phyloP scores from a whole-genome alignment of 1,140 invertebrate genomes.

The Trichonephila inaurata region DNA sequence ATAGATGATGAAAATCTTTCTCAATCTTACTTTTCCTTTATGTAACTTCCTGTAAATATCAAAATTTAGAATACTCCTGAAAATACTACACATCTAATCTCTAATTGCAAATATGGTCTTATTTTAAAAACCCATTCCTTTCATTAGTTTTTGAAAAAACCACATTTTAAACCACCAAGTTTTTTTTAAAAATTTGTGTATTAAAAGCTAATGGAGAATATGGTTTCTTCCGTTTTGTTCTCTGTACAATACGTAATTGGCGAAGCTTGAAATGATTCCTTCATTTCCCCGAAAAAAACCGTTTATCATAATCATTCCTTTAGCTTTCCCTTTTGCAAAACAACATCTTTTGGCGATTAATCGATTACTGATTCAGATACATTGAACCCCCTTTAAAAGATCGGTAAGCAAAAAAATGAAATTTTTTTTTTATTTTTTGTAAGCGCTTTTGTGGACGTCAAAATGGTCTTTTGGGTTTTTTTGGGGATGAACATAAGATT shows the following conservation, averaged over 20 bases:
- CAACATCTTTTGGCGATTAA: background rate
- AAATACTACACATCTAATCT: too few species aligned
- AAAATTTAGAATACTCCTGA: too few species aligned
- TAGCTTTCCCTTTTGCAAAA: background rate
- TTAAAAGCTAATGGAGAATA: background rate
- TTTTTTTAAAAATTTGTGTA: background rate
- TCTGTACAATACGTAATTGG: background rate
- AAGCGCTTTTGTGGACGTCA: too few species aligned
- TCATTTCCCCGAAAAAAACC: background rate
- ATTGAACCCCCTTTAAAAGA: background rate
- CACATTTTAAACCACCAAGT: background rate
- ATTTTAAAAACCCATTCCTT: too few species aligned
- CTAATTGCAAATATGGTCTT: too few species aligned
- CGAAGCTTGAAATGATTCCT: background rate
- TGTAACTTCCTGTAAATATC: too few species aligned
- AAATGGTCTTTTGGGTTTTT: too few species aligned
- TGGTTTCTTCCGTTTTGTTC: background rate
- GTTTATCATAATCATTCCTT: constrained; percentile 31
- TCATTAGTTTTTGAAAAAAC: too few species aligned
- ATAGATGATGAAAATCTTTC: too few species aligned
- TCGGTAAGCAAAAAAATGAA: background rate
- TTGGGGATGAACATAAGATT: too few species aligned
- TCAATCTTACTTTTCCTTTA: too few species aligned
- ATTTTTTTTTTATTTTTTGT: background rate
- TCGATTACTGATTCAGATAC: constrained; percentile 8